Percentiles rank a stretch among this genome's conserved stretches.
phyloP scores from a whole-genome alignment of 2,888 invertebrate genomes.

The Pyrochroa serraticornis region DNA sequence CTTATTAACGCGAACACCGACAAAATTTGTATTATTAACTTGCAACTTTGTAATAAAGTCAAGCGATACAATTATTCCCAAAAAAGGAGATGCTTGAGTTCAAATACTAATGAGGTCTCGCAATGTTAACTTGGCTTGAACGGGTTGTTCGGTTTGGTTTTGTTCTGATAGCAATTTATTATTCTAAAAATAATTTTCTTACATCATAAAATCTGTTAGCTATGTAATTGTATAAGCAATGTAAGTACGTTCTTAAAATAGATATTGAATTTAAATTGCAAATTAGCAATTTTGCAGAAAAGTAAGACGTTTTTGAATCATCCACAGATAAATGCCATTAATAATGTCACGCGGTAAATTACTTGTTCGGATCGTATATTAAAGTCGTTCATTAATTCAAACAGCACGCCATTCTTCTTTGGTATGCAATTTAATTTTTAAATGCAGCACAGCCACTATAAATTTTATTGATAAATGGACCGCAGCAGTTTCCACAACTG shows the following conservation, averaged over 20 bases:
- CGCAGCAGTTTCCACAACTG: slow-evolving; percentile 3
- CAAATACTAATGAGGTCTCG: no score
- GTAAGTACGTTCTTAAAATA: neutral
- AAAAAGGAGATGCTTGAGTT: no score
- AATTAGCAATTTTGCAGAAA: neutral
- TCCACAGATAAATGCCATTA: neutral
- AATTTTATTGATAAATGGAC: slow-evolving; percentile 12
- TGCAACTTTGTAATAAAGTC: no score
- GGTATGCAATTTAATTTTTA: slow-evolving; percentile 21
- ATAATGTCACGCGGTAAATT: slow-evolving; percentile 11
- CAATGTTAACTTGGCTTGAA: no score
- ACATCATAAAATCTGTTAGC: no score
- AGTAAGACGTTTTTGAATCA: slow-evolving; percentile 10
- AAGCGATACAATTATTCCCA: no score
- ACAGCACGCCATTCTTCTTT: slow-evolving; percentile 11
- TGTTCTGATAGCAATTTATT: no score
- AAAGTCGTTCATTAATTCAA: slow-evolving; percentile 19
- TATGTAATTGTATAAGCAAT: no score
- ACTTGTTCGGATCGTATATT: slow-evolving; percentile 3
- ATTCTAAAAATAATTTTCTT: no score
- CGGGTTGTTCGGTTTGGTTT: no score
- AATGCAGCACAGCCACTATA: slow-evolving; percentile 6
- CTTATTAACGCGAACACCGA: no score
- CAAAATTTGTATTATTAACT: no score
- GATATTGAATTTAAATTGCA: neutral